These are phyloP conservation scores for Tokudaia muenninki DNA, from an alignment of 2,797 vertebrate species.

Conservation along the genomic window DNA sequence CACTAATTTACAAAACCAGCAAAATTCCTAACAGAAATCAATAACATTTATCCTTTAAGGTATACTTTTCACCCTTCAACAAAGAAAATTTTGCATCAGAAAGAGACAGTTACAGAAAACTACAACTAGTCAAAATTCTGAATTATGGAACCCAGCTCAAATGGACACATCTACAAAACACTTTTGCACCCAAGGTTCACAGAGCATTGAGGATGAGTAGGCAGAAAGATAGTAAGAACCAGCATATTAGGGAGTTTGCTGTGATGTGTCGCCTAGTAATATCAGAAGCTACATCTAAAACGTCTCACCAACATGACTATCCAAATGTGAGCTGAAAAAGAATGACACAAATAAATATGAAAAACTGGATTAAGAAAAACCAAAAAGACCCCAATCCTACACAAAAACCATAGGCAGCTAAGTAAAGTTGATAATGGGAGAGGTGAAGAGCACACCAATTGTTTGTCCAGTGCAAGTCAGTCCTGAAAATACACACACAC, in stretches of 20 bases:
- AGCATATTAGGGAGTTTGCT: not conserved
- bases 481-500: not conserved
- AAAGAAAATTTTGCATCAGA: not conserved
- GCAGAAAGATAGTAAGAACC: not conserved
- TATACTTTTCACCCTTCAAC: not conserved
- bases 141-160: not conserved
- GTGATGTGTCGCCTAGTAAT: too few species aligned
- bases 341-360: not conserved
- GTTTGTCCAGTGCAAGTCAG: not conserved
- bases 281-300: not conserved
- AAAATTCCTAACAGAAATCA: not conserved
- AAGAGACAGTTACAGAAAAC: not conserved
- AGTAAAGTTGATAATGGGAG: not conserved
- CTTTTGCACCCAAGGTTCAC: not conserved
- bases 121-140: not conserved
- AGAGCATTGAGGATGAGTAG: not conserved
- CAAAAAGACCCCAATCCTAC: too few species aligned
- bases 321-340: not conserved
- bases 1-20: not conserved
- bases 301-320: not conserved
- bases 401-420: not conserved
- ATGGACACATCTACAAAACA: not conserved
- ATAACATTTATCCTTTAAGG: not conserved
- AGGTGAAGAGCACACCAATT: not conserved
- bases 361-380: not conserved